A percentile compares a stretch with the other conserved stretches of the same genome.
Conservation (phyloP, 2,888 invertebrate genomes). For the Phyto melanocephala region DNA sequence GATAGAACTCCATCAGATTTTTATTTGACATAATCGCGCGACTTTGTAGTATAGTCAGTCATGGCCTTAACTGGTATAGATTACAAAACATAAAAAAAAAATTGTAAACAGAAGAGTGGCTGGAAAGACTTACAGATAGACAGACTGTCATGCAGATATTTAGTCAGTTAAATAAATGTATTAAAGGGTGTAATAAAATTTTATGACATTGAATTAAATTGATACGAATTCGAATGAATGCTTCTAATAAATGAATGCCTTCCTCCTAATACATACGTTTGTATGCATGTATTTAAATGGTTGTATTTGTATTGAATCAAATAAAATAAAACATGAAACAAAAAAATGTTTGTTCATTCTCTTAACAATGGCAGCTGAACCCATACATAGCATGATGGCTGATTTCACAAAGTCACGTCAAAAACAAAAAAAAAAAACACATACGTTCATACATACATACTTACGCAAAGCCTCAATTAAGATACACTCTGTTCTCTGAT, state of each 20-base stretch:
- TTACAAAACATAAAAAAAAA: conserved; percentile 5
- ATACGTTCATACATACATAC: too few species aligned
- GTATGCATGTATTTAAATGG: background rate
- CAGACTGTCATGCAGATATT: conserved; percentile 12
- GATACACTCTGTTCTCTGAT: conserved; percentile 44
- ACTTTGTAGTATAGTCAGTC: too few species aligned
- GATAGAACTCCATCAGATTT: too few species aligned
- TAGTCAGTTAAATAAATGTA: conserved; percentile 11
- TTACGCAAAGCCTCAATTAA: conserved; percentile 57
- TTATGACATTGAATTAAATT: conserved; percentile 62
- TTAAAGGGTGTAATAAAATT: conserved; percentile 59
- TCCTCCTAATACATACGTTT: background rate
- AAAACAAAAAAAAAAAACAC: background rate
- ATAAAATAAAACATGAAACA: conserved; percentile 32
- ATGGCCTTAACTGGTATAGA: conserved; percentile 1
- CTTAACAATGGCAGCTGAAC: conserved; percentile 59
- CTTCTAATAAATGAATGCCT: conserved; percentile 46
- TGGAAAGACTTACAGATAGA: conserved; percentile 8
- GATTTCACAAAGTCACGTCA: conserved; percentile 62
- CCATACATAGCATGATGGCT: conserved; percentile 49
- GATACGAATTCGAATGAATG: conserved; percentile 64
- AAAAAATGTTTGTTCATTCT: conserved; percentile 7
- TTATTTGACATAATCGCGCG: too few species aligned
- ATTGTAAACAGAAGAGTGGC: conserved; percentile 43
- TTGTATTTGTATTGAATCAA: conserved; percentile 14